Base-by-base conservation (phyloP, 2,797 vertebrate genomes). In the Jordanella pulchra region DNA sequence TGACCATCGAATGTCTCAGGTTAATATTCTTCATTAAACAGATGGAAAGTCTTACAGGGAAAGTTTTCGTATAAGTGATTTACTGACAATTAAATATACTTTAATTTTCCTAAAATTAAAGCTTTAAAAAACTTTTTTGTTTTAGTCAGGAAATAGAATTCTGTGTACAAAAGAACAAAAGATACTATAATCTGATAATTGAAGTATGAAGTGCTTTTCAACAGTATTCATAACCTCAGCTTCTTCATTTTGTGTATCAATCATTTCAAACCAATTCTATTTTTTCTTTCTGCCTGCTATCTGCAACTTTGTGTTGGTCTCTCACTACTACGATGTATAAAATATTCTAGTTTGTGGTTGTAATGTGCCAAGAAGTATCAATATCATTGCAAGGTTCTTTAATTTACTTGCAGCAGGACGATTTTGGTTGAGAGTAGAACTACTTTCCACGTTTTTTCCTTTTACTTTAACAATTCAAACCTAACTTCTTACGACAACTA, bases 21-120 rank as follows among this genome's bases (percentile, higher is more conserved):
- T 7, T 69, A 27, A 71, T 25, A 54, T 58, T 13, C 3, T 35
- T 21, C 21, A 65, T 78, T 68, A 61, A 69, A 63, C 23, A 78
- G 17, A 71, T 15, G 64, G 12, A 55, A 7, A 54, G 10, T 32
- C 1, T 30, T 42, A 75, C 51, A 72, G 17, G 47, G 4, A 39
- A 3, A 56, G 51, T 63, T 67, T 61, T 30, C 65, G 11, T 55
- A 64, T 13, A 27, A 17, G 56, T 12, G 25, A 4, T 69, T 50
- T 61, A n/a, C 60, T 10, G 17, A 70, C 12, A 50, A 61, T 32
- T 5, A 56, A 64, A 23, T 27, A 50, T 14, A 30, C 32, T 55
- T n/a, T 6, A 47, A 65, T 50, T 27, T 48, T 48, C 5, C 11
- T 42, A 23, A 65, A 69, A 54, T 47, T 17, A 45, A 79, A 60